Evolutionary conservation across 2,888 invertebrate genomes (phyloP).

Genomic region (Antitype chi): DNA sequence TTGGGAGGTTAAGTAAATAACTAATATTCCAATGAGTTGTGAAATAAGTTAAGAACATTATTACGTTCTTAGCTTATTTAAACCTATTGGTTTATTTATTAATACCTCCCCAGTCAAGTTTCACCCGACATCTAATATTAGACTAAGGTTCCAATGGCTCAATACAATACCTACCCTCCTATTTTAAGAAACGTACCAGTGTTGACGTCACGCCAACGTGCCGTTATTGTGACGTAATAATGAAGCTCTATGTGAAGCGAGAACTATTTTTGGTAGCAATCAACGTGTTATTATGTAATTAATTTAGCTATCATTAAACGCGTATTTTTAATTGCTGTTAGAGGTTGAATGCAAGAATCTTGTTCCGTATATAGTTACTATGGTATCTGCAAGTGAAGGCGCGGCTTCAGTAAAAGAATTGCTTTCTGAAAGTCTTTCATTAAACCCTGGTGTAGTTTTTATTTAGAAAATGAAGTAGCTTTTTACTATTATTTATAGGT

Average conservation of each 20-base stretch:
- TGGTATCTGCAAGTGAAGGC: conserved; percentile 4
- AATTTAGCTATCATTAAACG: conserved; percentile 53
- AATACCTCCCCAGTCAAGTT: neutral
- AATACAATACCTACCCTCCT: conserved; percentile 28
- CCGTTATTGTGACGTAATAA: conserved; percentile 56
- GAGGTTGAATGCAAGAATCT: conserved; percentile 46
- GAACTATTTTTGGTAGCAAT: conserved; percentile 53
- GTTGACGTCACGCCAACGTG: conserved; percentile 49
- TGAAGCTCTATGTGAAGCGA: conserved; percentile 32
- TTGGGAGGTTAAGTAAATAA: conserved; percentile 13
- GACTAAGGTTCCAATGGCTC: conserved; percentile 22
- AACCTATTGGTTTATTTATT: conserved; percentile 15
- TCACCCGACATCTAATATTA: conserved; percentile 24
- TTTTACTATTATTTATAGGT: neutral
- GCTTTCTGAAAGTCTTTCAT: conserved; percentile 16
- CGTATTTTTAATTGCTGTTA: conserved; percentile 54
- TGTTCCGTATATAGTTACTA: conserved; percentile 36
- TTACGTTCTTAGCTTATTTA: too few species aligned
- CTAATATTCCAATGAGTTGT: conserved; percentile 27
- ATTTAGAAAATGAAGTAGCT: neutral
- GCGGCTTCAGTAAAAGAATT: conserved; percentile 29
- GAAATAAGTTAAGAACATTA: conserved; percentile 8
- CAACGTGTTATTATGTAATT: conserved; percentile 56
- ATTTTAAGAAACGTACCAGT: conserved; percentile 34
- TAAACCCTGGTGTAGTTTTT: neutral